Evolutionary conservation across 2,888 invertebrate species (phyloP).

Genomic region (Drosophila infuscata): DNA sequence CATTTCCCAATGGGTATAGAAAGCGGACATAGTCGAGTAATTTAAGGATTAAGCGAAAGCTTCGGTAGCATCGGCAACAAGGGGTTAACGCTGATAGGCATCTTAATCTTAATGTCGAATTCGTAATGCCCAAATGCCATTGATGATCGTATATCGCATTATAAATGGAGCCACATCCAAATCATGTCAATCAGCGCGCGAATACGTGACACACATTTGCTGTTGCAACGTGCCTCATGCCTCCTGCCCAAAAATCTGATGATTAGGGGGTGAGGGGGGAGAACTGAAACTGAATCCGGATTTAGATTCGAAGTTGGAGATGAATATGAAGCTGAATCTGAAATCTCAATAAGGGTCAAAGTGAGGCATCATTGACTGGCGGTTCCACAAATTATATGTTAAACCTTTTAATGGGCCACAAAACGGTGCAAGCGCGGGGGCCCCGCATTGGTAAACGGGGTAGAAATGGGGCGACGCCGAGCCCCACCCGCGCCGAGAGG

Average conservation of each 20-base stretch:
- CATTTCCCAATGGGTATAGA: background rate
- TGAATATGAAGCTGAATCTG: constrained; percentile 7
- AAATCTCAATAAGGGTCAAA: constrained; percentile 38
- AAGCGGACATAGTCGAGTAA: constrained; percentile 43
- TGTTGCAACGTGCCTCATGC: constrained; percentile 20
- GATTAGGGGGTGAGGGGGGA: background rate
- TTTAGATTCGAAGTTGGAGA: background rate
- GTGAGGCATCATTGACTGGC: constrained; percentile 63
- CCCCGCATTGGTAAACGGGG: constrained; percentile 18
- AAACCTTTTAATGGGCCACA: constrained; percentile 64
- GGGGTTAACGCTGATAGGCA: constrained; percentile 40
- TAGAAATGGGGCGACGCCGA: constrained; percentile 53
- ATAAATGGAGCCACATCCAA: constrained; percentile 52
- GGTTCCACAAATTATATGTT: constrained; percentile 63
- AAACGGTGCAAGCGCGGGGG: constrained; percentile 20
- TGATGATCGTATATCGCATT: constrained; percentile 7
- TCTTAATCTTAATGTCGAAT: constrained; percentile 24
- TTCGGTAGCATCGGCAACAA: constrained; percentile 50
- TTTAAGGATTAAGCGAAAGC: constrained; percentile 20
- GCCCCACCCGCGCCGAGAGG: constrained; percentile 59
- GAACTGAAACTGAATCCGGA: background rate
- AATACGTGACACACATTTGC: constrained; percentile 76
- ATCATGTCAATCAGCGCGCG: constrained; percentile 73
- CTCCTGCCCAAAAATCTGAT: constrained; percentile 18
- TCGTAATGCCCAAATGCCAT: constrained; percentile 10